Evolutionary conservation across 2,113 vertebrate species (phyloP), one percentile per base, ranked within the genome.

Genomic region (Emydura subglobosa): DNA sequence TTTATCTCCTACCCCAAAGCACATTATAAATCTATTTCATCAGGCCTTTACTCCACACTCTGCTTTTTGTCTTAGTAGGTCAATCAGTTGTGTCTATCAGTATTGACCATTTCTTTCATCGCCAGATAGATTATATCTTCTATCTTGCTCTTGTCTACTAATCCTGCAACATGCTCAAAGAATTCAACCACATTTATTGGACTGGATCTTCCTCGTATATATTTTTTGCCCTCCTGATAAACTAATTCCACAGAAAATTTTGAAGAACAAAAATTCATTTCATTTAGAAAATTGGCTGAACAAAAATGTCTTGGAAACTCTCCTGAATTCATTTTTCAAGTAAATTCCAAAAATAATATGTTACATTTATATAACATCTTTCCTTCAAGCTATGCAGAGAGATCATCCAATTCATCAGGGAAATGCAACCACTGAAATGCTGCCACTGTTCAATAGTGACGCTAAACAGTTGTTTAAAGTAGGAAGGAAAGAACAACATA

Each of bases 321-420:
- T 83, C 27, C 51, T 34, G 22, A 94, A 93, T 93, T 93, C 82
- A 72, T 87, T 93, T 95, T 92, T 91, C 53, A 93, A 88, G 27
- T 8, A 57, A 87, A 83, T 86, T 39, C 5, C 92, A 92, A 96
- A 93, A 91, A 31, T 89, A 92, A 79, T 74, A 34, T 51, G 80
- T 88, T 85, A 68, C 85, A 95, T 90, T 88, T 89, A n/a, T 92
- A 7, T 22, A 87, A 78, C 84, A 93, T 14, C 49, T 94, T 88
- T 93, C 5, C 88, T 95, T 72, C 89, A 92, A 82, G 89, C 22
- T 22, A 42, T 76, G 39, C 10, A 12, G 22, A 16, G 76, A 82
- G 61, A 17, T 50, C 12, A 51, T 89, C 91, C 57, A 81, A 95
- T 50, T n/a, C 44, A 78, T 57, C 82, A 13, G 39, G 8, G 39